These are phyloP conservation scores for Bos indicus DNA, from an alignment of 2,113 vertebrate genomes.

Conservation along the genomic window DNA sequence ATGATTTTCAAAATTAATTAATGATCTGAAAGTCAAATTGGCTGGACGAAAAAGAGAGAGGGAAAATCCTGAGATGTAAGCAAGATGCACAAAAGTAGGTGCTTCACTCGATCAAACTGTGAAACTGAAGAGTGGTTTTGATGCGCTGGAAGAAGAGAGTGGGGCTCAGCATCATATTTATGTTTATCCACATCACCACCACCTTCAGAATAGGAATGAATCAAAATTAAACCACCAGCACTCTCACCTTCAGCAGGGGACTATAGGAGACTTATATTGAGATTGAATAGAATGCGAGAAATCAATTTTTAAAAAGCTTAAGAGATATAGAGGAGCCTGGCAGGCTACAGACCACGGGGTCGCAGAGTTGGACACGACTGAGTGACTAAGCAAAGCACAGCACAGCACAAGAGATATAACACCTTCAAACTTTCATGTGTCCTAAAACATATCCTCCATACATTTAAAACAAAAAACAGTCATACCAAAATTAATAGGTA, in stretches of 20 bases:
- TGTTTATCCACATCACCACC: neutral
- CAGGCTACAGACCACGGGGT: rapidly evolving
- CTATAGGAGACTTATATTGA: neutral
- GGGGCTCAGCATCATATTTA: neutral
- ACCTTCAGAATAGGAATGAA: neutral
- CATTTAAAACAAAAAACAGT: neutral
- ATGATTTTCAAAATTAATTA: neutral
- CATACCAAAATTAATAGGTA: neutral
- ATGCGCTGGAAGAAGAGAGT: neutral
- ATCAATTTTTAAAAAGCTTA: neutral
- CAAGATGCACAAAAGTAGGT: neutral
- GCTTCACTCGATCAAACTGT: neutral
- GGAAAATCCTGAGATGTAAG: neutral
- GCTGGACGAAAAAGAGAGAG: neutral
- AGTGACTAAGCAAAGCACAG: neutral
- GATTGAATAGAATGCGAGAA: neutral
- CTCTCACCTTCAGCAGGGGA: neutral
- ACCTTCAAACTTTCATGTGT: neutral
- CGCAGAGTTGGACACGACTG: rapidly evolving
- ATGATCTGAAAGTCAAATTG: neutral
- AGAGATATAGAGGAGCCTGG: neutral
- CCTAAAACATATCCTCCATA: neutral
- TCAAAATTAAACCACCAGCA: neutral
- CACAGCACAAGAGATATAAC: neutral
- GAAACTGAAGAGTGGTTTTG: neutral